A percentile compares a stretch with the other conserved stretches of the same genome.
Conservation (phyloP, 2,888 invertebrate species). For the Rotaria macrura region DNA sequence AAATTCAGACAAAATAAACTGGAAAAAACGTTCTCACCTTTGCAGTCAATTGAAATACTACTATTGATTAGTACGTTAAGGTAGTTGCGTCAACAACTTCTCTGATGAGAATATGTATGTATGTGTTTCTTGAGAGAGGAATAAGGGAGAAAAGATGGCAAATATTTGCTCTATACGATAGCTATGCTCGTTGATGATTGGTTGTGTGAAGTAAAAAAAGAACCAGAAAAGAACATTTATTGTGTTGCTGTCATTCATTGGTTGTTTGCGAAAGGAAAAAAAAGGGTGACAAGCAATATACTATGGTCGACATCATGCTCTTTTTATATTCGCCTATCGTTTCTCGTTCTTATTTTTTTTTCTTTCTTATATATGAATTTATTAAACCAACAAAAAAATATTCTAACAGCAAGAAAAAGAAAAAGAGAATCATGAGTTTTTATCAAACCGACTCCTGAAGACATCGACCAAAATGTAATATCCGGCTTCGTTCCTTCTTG, state of each 20-base stretch:
- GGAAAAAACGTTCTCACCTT: not conserved
- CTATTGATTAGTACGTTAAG: not conserved
- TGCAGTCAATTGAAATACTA: not conserved
- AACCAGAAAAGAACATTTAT: not conserved
- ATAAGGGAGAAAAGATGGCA: not conserved
- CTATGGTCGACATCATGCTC: not conserved
- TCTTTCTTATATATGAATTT: not conserved
- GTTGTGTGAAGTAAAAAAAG: not conserved
- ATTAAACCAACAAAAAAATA: not conserved
- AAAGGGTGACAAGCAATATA: not conserved
- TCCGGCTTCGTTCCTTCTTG: not conserved
- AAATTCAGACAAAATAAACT: not conserved
- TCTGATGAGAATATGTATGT: not conserved
- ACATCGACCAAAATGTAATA: not conserved
- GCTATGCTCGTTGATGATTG: not conserved
- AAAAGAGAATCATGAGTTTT: not conserved
- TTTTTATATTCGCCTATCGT: not conserved
- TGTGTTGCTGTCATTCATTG: not conserved
- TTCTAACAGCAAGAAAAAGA: not conserved
- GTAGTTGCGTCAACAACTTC: constrained; percentile 12
- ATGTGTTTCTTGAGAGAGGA: not conserved
- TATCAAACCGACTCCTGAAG: not conserved
- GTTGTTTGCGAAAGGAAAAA: not conserved
- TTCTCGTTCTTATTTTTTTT: not conserved
- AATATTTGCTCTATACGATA: not conserved